Base-by-base conservation (phyloP, 2,113 vertebrate species). In the Paralichthys olivaceus region DNA sequence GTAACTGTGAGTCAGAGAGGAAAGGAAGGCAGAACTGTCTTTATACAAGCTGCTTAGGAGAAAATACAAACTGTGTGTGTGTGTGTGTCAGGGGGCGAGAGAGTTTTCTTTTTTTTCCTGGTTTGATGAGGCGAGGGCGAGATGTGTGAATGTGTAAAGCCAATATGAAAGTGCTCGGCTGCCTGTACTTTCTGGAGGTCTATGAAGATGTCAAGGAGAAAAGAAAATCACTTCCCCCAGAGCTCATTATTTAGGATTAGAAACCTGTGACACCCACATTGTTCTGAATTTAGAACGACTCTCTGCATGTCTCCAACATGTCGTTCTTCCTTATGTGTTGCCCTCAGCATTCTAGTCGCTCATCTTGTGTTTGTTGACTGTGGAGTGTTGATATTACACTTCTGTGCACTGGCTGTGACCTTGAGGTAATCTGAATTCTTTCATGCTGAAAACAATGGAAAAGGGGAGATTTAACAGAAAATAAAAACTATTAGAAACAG, bases 1-100 rank as follows among this genome's bases (percentile, higher is more conserved):
- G 66, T 72, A 69, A 63, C 47, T 43, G 55, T 84, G 85, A 84
- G 85, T 87, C 77, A 89, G 61, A 75, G 62, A 72, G 78, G 60
- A 74, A 70, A 81, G 56, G 54, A 54, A 80, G 72, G 72, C 75
- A 83, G 66, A 84, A 69, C 68, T 83, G 75, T 73, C 53, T 81
- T 74, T 49, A 75, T 43, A 51, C 58, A 69, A 81, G 72, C 77
- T 56, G 72, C 76, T 83, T 57, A 79, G 59, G 45, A 65, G 58
- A 69, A 76, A 76, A 86, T 61, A 84, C 34, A 47, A 47, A 47
- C 53, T 37, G 62, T 43, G 62, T 61, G 54, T 61, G 59, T n/a
- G 55, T 40, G 23, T 9, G 45, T 51, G 57, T 17, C 7, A 26
- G 72, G 40, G 70, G 0, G 55, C 25, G 37, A 69, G 64, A 72